Conservation (phyloP, 2,113 vertebrate species). For the Protobothrops flavoviridis region DNA sequence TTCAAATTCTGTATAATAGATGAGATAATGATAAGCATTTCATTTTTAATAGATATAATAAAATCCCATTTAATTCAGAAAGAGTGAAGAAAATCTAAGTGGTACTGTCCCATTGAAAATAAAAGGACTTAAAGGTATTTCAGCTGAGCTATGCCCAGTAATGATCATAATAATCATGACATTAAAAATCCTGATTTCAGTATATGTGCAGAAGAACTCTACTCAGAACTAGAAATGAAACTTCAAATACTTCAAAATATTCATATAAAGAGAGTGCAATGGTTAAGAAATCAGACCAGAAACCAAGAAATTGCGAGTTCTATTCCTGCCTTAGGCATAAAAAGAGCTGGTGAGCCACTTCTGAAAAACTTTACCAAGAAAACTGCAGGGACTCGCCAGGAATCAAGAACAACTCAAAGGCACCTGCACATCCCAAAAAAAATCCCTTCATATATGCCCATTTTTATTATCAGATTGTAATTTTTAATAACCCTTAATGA, state of each 20-base stretch:
- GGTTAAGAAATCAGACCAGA: background rate
- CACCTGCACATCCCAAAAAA: background rate
- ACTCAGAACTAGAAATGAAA: background rate
- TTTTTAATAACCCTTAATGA: background rate
- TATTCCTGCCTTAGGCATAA: background rate
- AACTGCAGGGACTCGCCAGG: background rate
- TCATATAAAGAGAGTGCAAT: conserved; percentile 19
- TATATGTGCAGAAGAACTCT: background rate
- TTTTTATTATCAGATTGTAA: background rate
- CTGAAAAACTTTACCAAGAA: background rate
- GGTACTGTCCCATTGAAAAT: background rate
- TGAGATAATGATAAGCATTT: background rate
- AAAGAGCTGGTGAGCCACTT: background rate
- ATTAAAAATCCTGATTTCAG: background rate
- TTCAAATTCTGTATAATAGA: background rate
- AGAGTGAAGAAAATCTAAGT: background rate
- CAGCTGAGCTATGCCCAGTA: background rate
- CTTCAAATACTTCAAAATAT: background rate
- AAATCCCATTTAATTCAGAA: background rate
- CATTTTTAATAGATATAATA: background rate
- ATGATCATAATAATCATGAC: background rate
- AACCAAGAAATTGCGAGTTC: background rate
- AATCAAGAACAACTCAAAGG: background rate
- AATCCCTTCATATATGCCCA: background rate
- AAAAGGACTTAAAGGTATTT: background rate